Evolutionary conservation across 2,888 invertebrate species (phyloP).

Genomic region (Strigamia transsilvanica): DNA sequence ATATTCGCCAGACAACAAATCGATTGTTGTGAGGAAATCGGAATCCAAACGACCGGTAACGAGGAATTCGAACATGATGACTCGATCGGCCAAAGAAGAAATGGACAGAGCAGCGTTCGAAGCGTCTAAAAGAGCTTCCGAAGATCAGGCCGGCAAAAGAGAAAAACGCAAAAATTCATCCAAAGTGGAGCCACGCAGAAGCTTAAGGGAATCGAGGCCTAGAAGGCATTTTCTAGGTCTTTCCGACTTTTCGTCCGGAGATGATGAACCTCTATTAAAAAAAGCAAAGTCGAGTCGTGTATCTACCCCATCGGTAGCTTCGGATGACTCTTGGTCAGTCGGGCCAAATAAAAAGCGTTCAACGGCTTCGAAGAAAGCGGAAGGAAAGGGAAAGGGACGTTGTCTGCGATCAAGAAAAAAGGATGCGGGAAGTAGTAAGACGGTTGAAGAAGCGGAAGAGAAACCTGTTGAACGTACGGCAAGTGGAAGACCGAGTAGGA

Average conservation of each 20-base stretch:
- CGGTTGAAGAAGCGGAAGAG: conserved; percentile 37
- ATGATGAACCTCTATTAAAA: conserved; percentile 55
- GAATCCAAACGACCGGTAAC: conserved; percentile 17
- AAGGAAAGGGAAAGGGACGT: conserved; percentile 44
- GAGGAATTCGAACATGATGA: conserved; percentile 48
- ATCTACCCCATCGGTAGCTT: not conserved
- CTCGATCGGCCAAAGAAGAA: conserved; percentile 46
- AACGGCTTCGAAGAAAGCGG: conserved; percentile 19
- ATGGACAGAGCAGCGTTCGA: conserved; percentile 52
- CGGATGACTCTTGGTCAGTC: conserved; percentile 32
- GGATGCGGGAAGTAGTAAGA: conserved; percentile 48
- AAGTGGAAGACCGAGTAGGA: conserved; percentile 66
- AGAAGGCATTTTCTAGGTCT: not conserved
- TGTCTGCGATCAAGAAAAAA: conserved; percentile 41
- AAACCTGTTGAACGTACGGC: conserved; percentile 17
- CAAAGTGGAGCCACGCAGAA: conserved; percentile 17
- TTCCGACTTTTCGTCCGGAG: conserved; percentile 56
- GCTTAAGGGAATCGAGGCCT: not conserved
- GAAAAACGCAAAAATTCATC: conserved; percentile 20
- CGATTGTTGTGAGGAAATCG: not conserved
- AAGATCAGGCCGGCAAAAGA: conserved; percentile 2
- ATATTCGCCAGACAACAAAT: not conserved
- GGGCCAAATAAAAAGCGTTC: conserved; percentile 5
- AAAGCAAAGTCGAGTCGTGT: conserved; percentile 45
- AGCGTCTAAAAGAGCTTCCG: conserved; percentile 51